Evolutionary conservation across 2,888 invertebrate species (phyloP), one percentile per base, ranked within the genome.

Genomic region (Drosophila antonietae): DNA sequence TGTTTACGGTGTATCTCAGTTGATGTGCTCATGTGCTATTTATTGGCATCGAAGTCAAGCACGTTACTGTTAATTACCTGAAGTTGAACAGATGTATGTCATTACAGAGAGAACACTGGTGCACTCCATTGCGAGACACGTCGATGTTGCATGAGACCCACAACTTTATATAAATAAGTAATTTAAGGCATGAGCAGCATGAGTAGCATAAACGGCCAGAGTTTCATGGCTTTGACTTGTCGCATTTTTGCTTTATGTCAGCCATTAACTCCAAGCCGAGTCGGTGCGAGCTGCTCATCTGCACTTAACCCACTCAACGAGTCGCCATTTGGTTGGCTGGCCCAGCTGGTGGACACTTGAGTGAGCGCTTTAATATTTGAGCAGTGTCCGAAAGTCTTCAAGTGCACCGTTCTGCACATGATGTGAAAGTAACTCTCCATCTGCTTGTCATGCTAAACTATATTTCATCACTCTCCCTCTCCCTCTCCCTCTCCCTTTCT

Each of bases 261-360:
- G 55, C 78, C 81, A 83, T 83, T 81, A 83, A 75, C 64, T 78
- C 23, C 70, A 55, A 63, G 15, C 55, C 41, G 59, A 58, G 23
- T 15, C 52, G n/a, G 39, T 61, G 43, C 58, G n/a, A 73, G 46
- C 51, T 75, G 83, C 83, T 81, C 83, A 71, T 81, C 80, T 75
- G 75, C 77, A 65, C 72, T 81, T 68, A 75, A 69, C 66, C 68
- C 73, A 80, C 78, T 80, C 78, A 28, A 67, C 41, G 44, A 51
- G 61, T 52, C 47, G 78, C 58, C 59, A 68, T 63, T 73, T 51
- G 63, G 23, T 43, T 55, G 23, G 64, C 49, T 72, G 67, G 53
- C 57, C 63, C 64, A 59, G 15, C 64, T 67, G 1, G 8, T n/a
- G 65, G 62, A 62, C 63, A 63, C 15, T 73, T 65, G 74, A 58